Evolutionary conservation across 2,797 vertebrate species (phyloP), one percentile per base, ranked within the genome.

Genomic region (Esox masquinongy): DNA sequence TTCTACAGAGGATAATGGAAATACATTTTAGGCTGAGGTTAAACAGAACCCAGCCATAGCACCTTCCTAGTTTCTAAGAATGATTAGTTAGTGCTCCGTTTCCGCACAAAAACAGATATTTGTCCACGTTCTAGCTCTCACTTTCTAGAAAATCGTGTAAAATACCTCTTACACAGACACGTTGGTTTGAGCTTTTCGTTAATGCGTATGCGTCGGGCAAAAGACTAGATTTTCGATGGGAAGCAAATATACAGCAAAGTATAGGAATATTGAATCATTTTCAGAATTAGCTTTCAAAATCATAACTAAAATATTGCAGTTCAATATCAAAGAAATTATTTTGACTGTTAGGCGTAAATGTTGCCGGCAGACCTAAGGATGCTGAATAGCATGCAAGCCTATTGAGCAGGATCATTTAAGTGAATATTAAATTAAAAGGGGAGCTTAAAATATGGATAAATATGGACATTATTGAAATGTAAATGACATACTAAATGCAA

Each of bases 41-140:
- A 70, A 77, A 81, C 53, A 67, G 76, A 77, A 81, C 87, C 80
- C 73, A 64, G 87, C 88, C 84, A 87, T 85, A 83, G 85, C 88
- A 86, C 82, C 77, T 81, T 84, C 70, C 31, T 70, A 3, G 83
- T 86, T 89, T 90, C 85, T 92, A 83, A 85, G 86, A 90, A 87
- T 89, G 86, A 88, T 84, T 84, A 85, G 79, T 85, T 80, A 4
- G 47, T 73, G 72, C 34, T 39, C 43, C 70, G 83, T 84, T 90
- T 82, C 85, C 87, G 80, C 85, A 85, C 81, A 88, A 85, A 80
- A 88, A 88, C 83, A 88, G 83, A 90, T 81, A 83, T 86, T 89
- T 86, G 84, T 90, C 83, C 87, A 78, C 80, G 82, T 70, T 76
- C 84, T 91, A 90, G 90, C 91, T 90, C 83, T 90, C 91, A 92